Conservation (phyloP, 2,797 vertebrate species). For the Ceyx erithaca region DNA sequence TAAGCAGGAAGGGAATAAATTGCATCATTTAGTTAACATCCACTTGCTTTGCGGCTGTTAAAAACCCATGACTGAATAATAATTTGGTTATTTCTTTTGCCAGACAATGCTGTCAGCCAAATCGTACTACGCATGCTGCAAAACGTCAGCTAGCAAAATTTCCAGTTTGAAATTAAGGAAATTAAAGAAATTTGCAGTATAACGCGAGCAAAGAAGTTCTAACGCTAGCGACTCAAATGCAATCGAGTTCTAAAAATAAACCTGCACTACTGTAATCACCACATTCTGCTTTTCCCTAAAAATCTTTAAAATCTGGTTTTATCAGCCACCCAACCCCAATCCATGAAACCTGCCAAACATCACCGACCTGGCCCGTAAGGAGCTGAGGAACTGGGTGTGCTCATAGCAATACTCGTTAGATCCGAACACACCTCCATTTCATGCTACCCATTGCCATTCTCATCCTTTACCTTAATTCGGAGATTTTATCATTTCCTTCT, state of each 20-base stretch:
- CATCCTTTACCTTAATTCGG: conserved; percentile 14
- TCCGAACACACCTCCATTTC: background rate
- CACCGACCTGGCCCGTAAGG: background rate
- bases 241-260: conserved; percentile 54
- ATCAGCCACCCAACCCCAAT: background rate
- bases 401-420: background rate
- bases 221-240: conserved; percentile 35
- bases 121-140: conserved; percentile 77
- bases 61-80: conserved; percentile 96
- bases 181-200: conserved; percentile 63
- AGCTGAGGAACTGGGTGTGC: background rate
- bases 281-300: conserved; percentile 13
- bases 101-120: conserved; percentile 89
- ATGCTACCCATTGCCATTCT: background rate
- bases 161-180: conserved; percentile 72
- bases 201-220: conserved; percentile 59
- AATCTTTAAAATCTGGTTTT: background rate
- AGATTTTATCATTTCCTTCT: conserved; percentile 56
- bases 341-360: background rate
- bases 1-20: conserved; percentile 93
- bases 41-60: conserved; percentile 91
- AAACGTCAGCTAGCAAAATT: conserved; percentile 79
- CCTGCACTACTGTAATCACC: conserved; percentile 5
- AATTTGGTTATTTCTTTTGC: conserved; percentile 91
- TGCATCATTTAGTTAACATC: conserved; percentile 98